phyloP scores from a whole-genome alignment of 2,888 invertebrate genomes.

The Drosophila demipolita region DNA sequence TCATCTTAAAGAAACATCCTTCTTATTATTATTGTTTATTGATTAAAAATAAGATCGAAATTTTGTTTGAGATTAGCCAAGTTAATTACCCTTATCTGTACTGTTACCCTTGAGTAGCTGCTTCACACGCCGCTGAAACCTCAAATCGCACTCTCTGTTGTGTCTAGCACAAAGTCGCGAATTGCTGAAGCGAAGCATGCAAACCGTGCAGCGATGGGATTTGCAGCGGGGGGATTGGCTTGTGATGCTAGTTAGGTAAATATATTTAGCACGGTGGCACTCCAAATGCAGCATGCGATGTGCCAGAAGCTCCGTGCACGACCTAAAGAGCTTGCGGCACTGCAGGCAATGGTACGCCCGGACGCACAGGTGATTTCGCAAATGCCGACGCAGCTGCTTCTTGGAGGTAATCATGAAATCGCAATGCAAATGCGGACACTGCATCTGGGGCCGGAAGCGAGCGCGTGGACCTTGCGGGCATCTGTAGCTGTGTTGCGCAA shows the following conservation, averaged over 20 bases:
- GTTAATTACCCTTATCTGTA: not conserved
- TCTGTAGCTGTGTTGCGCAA: constrained; percentile 53
- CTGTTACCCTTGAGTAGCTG: not conserved
- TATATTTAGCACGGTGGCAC: constrained; percentile 43
- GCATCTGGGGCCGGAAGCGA: constrained; percentile 12
- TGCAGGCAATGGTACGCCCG: constrained; percentile 55
- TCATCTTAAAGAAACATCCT: constrained; percentile 44
- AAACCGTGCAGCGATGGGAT: constrained; percentile 41
- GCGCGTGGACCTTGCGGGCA: constrained; percentile 23
- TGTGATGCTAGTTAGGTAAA: constrained; percentile 31
- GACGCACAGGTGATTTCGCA: constrained; percentile 46
- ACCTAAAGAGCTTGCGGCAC: constrained; percentile 54
- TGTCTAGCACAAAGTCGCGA: constrained; percentile 27
- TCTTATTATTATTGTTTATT: constrained; percentile 49
- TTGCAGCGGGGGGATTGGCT: not conserved
- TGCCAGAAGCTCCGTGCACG: constrained; percentile 42
- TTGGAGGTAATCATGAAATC: constrained; percentile 43
- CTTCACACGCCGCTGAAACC: constrained; percentile 15
- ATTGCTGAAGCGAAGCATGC: constrained; percentile 38
- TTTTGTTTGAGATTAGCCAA: not conserved
- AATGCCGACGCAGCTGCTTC: constrained; percentile 60
- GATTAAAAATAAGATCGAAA: not conserved
- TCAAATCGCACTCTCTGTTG: constrained; percentile 33
- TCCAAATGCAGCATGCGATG: constrained; percentile 44
- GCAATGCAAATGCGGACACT: constrained; percentile 72